A percentile compares a stretch with the other conserved stretches of the same genome.
phyloP scores from a whole-genome alignment of 2,888 invertebrate species.

The Heterodera filipjevi region DNA sequence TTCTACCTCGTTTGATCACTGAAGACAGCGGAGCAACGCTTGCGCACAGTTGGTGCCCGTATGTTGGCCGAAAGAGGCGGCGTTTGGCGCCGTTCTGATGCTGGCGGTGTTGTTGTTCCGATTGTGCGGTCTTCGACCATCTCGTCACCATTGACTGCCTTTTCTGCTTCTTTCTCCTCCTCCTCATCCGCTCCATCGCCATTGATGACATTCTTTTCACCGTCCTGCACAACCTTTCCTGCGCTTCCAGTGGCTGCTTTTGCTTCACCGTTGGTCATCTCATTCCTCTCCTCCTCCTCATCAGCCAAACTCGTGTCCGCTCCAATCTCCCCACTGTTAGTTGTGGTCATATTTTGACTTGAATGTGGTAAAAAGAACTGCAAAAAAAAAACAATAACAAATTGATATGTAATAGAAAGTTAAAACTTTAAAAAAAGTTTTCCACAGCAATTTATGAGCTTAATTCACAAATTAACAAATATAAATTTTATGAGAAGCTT shows the following conservation, averaged over 20 bases:
- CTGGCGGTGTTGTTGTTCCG: slow-evolving; percentile 13
- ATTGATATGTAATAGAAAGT: no score
- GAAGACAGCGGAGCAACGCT: slow-evolving; percentile 6
- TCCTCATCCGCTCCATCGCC: background rate
- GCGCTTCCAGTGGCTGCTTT: background rate
- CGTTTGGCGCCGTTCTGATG: background rate
- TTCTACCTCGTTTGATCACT: background rate
- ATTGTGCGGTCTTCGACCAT: background rate
- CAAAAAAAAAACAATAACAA: no score
- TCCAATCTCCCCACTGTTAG: no score
- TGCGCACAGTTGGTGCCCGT: slow-evolving; percentile 6
- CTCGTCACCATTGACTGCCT: background rate
- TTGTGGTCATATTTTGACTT: no score
- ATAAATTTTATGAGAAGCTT: no score
- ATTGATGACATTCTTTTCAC: background rate
- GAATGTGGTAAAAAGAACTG: no score
- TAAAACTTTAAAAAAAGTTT: no score
- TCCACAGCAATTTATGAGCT: no score
- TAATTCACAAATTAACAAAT: no score
- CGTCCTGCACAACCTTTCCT: background rate
- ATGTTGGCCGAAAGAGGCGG: background rate
- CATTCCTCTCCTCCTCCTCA: no score
- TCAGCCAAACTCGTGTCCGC: no score
- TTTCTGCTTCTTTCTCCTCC: slow-evolving; percentile 10
- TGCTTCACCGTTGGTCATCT: no score